Evolutionary conservation across 2,113 vertebrate species (phyloP).

Genomic region (Ammodytes marinus): DNA sequence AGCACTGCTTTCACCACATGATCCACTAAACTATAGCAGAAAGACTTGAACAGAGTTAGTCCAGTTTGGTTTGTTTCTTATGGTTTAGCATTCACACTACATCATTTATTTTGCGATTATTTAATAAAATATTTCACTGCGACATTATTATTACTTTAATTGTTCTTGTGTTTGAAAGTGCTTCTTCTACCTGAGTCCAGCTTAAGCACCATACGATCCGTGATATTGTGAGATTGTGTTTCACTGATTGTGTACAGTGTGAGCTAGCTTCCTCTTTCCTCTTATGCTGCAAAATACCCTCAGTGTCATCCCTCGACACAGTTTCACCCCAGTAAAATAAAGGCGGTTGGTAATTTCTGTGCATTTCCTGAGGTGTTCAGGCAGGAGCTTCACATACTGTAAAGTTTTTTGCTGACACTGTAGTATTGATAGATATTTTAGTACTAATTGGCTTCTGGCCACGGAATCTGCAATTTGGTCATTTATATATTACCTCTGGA

Average conservation of each 20-base stretch:
- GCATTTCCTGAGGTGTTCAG: neutral
- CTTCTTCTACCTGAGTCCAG: neutral
- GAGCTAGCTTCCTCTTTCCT: neutral
- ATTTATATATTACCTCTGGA: neutral
- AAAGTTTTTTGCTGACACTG: neutral
- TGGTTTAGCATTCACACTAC: neutral
- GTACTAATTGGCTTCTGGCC: neutral
- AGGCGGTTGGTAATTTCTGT: neutral
- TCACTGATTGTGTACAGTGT: neutral
- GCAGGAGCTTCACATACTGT: neutral
- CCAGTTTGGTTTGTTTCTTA: neutral
- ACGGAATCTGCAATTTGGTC: neutral
- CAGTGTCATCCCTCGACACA: neutral
- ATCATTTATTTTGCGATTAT: neutral
- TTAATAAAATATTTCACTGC: neutral
- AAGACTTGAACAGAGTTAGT: neutral
- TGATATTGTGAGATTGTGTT: neutral
- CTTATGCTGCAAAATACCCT: neutral
- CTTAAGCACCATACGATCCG: neutral
- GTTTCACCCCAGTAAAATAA: neutral
- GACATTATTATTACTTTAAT: neutral
- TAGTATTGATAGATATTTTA: neutral
- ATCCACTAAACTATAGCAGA: neutral
- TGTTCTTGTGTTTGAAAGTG: neutral
- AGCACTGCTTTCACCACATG: neutral